Percentiles rank a stretch among this genome's conserved stretches.
phyloP scores from a whole-genome alignment of 2,888 invertebrate species.

The Deroplatys truncata region DNA sequence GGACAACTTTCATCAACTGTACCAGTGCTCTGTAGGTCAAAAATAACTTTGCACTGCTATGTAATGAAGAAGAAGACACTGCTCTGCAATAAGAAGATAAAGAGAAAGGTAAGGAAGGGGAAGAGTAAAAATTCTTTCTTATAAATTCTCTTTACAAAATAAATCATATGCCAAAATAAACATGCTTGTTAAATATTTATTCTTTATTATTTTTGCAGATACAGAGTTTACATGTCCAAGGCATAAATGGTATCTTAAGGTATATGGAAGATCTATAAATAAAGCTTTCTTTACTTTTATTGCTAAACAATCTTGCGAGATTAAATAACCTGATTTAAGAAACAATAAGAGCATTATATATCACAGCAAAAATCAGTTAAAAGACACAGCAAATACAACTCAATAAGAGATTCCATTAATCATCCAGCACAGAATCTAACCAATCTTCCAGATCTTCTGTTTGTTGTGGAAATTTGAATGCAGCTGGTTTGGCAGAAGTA shows the following conservation, averaged over 20 bases:
- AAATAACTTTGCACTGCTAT: too few relatives aligned
- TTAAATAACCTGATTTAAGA: too few relatives aligned
- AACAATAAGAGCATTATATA: neutral
- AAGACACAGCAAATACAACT: neutral
- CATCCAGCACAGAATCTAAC: slow-evolving; percentile 27
- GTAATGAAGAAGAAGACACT: too few relatives aligned
- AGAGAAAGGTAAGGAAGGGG: too few relatives aligned
- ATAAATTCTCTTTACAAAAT: too few relatives aligned
- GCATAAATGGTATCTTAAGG: too few relatives aligned
- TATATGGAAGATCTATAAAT: neutral
- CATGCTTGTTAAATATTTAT: neutral
- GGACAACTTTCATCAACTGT: too few relatives aligned
- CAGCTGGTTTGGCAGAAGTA: neutral
- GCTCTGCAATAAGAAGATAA: too few relatives aligned
- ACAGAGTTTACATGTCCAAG: neutral
- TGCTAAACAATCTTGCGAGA: neutral
- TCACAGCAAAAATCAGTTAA: neutral
- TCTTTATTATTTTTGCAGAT: neutral
- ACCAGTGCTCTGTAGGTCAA: too few relatives aligned
- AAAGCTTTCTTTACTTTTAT: neutral
- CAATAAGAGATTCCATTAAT: neutral
- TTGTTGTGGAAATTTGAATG: neutral
- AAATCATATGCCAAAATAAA: too few relatives aligned
- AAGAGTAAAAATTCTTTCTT: too few relatives aligned
- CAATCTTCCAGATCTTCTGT: slow-evolving; percentile 22